phyloP scores from a whole-genome alignment of 1,140 invertebrate genomes.

The Onthophagus taurus region DNA sequence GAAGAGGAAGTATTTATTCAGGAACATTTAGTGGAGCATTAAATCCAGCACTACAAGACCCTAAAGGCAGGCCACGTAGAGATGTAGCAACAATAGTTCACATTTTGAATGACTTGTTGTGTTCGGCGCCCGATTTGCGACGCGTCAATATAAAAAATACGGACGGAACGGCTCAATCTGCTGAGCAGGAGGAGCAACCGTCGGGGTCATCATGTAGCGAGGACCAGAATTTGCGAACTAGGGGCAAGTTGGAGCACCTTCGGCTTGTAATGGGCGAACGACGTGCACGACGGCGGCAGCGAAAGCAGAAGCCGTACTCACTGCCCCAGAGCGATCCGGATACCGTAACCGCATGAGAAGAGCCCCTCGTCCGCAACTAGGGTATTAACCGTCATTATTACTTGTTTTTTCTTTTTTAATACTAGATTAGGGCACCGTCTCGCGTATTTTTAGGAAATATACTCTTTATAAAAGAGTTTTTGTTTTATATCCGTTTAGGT shows the following conservation, averaged over 20 bases:
- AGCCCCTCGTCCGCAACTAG: too few species aligned
- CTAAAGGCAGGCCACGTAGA: conserved; percentile 72
- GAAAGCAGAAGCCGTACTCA: conserved; percentile 68
- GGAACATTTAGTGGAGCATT: conserved; percentile 79
- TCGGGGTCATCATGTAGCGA: conserved; percentile 28
- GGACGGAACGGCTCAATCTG: conserved; percentile 9
- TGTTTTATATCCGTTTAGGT: too few species aligned
- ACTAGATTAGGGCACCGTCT: too few species aligned
- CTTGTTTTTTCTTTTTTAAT: conserved; percentile 8
- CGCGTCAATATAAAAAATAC: conserved; percentile 18
- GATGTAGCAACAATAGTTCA: conserved; percentile 93
- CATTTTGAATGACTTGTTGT: conserved; percentile 87
- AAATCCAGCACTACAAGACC: conserved; percentile 88
- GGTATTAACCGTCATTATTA: too few species aligned
- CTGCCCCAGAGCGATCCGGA: conserved; percentile 34
- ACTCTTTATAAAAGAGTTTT: too few species aligned
- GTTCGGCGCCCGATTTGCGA: conserved; percentile 59
- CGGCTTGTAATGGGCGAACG: conserved; percentile 81
- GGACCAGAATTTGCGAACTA: conserved; percentile 45
- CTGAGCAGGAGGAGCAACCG: conserved; percentile 19
- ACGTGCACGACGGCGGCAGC: conserved; percentile 66
- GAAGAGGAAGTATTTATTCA: conserved; percentile 82
- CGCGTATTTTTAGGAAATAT: too few species aligned
- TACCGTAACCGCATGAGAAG: conserved; percentile 32
- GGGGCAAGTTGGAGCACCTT: conserved; percentile 76